A percentile compares a stretch with the other conserved stretches of the same genome.
These are phyloP conservation scores for Embidobia sp. DNA, from an alignment of 2,888 invertebrate species.

Conservation along the genomic window DNA sequence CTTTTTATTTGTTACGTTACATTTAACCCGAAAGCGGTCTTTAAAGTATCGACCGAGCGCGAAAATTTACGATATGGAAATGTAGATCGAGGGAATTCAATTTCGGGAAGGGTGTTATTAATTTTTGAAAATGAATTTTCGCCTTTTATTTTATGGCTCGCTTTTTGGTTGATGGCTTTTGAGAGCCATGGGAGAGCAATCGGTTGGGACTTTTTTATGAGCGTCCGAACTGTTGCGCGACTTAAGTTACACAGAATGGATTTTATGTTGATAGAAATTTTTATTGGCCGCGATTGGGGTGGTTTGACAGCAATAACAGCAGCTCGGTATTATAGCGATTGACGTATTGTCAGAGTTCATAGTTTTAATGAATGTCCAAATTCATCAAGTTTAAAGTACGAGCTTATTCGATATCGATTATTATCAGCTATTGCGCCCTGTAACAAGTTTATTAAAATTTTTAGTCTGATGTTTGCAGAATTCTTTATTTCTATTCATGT, in stretches of 20 bases:
- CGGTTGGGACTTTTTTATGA: too few relatives aligned
- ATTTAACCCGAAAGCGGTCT: conserved; percentile 54
- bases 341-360: not conserved
- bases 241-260: not conserved
- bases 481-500: too few relatives aligned
- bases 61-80: conserved; percentile 62
- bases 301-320: conserved; percentile 11
- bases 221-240: conserved; percentile 10
- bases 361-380: conserved; percentile 13
- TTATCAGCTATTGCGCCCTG: too few relatives aligned
- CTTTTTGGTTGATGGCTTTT: conserved; percentile 33
- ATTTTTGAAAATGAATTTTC: conserved; percentile 57
- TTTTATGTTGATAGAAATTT: conserved; percentile 34
- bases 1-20: conserved; percentile 50
- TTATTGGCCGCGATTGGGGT: conserved; percentile 30
- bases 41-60: conserved; percentile 53
- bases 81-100: conserved; percentile 53
- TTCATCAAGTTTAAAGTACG: not conserved
- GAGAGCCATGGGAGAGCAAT: too few relatives aligned
- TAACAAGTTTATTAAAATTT: not conserved
- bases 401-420: too few relatives aligned
- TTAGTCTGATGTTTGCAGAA: too few relatives aligned
- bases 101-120: conserved; percentile 57
- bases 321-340: too few relatives aligned
- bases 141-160: conserved; percentile 48